Percentiles rank a stretch among this genome's conserved stretches.
phyloP scores from a whole-genome alignment of 2,113 vertebrate species.

The Tyto alba region DNA sequence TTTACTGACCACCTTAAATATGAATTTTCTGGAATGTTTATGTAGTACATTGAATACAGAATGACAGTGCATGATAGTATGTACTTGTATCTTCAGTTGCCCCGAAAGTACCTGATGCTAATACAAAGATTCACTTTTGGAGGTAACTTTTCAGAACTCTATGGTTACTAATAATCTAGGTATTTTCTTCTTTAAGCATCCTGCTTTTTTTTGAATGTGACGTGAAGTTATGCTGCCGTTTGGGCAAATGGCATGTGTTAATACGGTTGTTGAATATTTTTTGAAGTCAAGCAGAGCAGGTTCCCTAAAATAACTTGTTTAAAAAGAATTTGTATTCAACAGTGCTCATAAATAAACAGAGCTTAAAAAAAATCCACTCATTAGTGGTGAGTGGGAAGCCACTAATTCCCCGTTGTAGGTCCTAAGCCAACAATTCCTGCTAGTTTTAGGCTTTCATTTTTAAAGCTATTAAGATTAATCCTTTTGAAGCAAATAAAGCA shows the following conservation, averaged over 20 bases:
- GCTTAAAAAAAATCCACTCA: slow-evolving; percentile 45
- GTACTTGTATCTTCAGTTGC: background rate
- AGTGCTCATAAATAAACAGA: slow-evolving; percentile 39
- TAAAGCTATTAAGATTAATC: slow-evolving; percentile 57
- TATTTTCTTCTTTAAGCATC: background rate
- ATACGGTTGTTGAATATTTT: background rate
- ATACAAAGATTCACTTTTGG: background rate
- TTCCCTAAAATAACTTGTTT: slow-evolving; percentile 32
- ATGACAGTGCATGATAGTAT: background rate
- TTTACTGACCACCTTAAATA: background rate
- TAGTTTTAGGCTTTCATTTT: slow-evolving; percentile 56
- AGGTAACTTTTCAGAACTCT: background rate
- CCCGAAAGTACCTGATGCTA: background rate
- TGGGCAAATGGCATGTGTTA: background rate
- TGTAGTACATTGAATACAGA: background rate
- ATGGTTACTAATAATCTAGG: background rate
- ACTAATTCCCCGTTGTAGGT: slow-evolving; percentile 47
- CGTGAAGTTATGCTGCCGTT: background rate
- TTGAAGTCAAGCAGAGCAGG: background rate
- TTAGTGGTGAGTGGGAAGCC: slow-evolving; percentile 56
- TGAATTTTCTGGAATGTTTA: background rate
- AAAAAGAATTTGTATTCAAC: slow-evolving; percentile 45
- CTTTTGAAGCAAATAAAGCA: slow-evolving; percentile 47
- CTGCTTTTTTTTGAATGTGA: background rate
- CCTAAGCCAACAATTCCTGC: slow-evolving; percentile 48